Conservation (phyloP, 1,140 invertebrate genomes). For the Cryptotermes secundus region DNA sequence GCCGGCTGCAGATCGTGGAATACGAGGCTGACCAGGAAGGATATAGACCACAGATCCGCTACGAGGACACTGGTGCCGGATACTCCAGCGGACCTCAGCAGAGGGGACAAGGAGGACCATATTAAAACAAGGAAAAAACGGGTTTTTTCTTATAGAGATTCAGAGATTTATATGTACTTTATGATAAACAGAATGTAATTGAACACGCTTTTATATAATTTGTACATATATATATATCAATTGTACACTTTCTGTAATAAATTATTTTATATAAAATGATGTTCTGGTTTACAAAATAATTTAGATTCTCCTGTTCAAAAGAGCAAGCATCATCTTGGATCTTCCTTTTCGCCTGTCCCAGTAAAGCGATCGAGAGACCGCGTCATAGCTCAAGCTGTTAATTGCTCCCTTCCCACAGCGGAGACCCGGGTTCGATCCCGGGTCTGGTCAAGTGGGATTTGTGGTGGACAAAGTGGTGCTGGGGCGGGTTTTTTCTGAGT, state of each 20-base stretch:
- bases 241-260: not conserved
- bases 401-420: too few species aligned
- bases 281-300: not conserved
- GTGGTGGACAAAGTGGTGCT: too few species aligned
- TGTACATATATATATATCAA: not conserved
- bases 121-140: not conserved
- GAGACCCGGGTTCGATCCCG: too few species aligned
- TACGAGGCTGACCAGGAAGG: slow-evolving; percentile 80
- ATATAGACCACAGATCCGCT: slow-evolving; percentile 77
- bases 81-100: not conserved
- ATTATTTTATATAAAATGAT: not conserved
- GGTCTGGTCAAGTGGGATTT: too few species aligned
- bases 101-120: slow-evolving; percentile 4
- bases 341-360: too few species aligned
- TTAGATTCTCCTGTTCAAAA: too few species aligned
- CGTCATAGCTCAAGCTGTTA: too few species aligned
- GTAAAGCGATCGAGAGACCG: too few species aligned
- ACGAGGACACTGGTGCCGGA: slow-evolving; percentile 61
- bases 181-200: not conserved
- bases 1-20: slow-evolving; percentile 79
- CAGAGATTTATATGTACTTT: not conserved
- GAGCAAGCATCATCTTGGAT: too few species aligned
- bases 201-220: not conserved
- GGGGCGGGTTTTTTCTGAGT: too few species aligned
- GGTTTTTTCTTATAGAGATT: not conserved